phyloP scores from a whole-genome alignment of 2,888 invertebrate species.

The Tineola bisselliella region DNA sequence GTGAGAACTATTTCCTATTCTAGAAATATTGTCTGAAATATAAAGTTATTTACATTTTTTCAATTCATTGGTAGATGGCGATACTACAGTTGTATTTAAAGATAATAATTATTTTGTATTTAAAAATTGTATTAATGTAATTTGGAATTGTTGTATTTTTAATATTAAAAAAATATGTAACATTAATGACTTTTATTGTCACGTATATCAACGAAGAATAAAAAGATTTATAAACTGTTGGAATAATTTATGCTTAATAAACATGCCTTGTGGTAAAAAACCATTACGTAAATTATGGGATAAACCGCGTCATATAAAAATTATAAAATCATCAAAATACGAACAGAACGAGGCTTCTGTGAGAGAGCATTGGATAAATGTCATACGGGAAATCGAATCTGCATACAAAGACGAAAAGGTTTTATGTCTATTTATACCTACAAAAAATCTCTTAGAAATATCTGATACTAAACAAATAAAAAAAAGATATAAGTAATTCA shows the following conservation, averaged over 20 bases:
- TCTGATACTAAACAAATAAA: no score
- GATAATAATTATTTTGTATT: no score
- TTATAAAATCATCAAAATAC: slow-evolving; percentile 43
- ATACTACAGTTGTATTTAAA: neutral
- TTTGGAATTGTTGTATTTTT: no score
- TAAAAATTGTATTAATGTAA: no score
- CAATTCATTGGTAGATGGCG: neutral
- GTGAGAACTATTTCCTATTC: no score
- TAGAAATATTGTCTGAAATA: no score
- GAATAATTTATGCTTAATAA: neutral
- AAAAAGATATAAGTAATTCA: no score
- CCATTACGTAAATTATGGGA: slow-evolving; percentile 47
- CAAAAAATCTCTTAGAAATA: no score
- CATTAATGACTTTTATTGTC: neutral
- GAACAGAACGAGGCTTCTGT: slow-evolving; percentile 52
- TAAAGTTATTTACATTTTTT: neutral
- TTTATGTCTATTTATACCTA: neutral
- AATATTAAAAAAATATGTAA: no score
- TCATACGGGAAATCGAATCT: slow-evolving; percentile 40
- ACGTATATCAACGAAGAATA: neutral
- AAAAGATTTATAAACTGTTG: neutral
- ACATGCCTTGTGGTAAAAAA: slow-evolving; percentile 39
- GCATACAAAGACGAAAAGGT: slow-evolving; percentile 57
- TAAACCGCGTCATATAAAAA: slow-evolving; percentile 31
- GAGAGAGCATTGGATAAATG: slow-evolving; percentile 52